phyloP scores from a whole-genome alignment of 30 jellyfish, hydroid and myxozoan genomes.

The Catostylus mosaicus region DNA sequence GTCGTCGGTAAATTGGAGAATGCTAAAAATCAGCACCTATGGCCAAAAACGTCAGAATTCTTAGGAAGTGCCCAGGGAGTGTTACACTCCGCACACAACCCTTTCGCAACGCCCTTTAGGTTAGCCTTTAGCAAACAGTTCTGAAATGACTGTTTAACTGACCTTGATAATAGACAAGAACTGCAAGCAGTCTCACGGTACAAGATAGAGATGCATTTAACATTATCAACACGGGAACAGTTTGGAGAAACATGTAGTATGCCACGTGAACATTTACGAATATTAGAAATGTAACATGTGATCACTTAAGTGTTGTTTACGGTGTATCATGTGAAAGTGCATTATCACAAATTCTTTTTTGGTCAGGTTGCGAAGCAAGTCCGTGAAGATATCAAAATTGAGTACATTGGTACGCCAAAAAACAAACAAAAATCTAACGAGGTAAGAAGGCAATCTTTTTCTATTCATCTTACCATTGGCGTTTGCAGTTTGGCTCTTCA shows the following conservation, averaged over 20 bases:
- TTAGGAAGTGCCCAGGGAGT: background rate
- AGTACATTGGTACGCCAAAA: slow-evolving; percentile 72
- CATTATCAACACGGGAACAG: background rate
- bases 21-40: too few relatives aligned
- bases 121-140: background rate
- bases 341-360: background rate
- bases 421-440: slow-evolving; percentile 1
- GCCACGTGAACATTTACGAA: background rate
- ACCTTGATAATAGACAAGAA: background rate
- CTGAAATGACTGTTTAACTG: background rate
- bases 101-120: background rate
- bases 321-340: background rate
- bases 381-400: slow-evolving; percentile 69
- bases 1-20: background rate
- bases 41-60: background rate
- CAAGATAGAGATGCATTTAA: background rate
- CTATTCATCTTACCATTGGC: too few relatives aligned
- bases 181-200: background rate
- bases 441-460: too few relatives aligned
- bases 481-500: too few relatives aligned
- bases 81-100: background rate
- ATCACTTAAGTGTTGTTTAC: background rate
- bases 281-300: background rate
- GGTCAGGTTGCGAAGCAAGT: slow-evolving; percentile 60
- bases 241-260: background rate